These are phyloP conservation scores for Protodeltote pygarga DNA, from an alignment of 2,888 invertebrate species.

Conservation along the genomic window DNA sequence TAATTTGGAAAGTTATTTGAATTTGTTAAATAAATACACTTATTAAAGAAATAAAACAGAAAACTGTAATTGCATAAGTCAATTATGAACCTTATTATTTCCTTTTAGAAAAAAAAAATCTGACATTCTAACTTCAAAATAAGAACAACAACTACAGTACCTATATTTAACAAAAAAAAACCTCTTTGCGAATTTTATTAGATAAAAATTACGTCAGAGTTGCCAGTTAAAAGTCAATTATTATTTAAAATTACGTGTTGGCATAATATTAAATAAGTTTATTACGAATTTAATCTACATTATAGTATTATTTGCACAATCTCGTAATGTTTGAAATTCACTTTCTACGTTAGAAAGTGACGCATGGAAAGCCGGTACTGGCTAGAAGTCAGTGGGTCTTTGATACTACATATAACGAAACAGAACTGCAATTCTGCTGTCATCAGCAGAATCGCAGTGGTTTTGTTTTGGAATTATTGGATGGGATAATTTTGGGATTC, in stretches of 20 bases:
- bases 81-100: no score
- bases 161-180: background rate
- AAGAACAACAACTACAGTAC: no score
- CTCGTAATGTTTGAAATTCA: conserved; percentile 46
- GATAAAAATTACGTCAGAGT: conserved; percentile 10
- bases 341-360: conserved; percentile 51
- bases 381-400: conserved; percentile 9
- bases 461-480: no score
- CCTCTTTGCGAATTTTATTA: no score
- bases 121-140: no score
- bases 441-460: conserved; percentile 9
- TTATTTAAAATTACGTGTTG: conserved; percentile 2
- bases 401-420: conserved; percentile 23
- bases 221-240: conserved; percentile 10
- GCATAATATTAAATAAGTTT: conserved; percentile 7
- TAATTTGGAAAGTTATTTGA: no score
- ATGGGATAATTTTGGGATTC: no score
- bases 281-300: conserved; percentile 26
- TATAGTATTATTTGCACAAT: conserved; percentile 40
- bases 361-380: conserved; percentile 45
- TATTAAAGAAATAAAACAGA: no score
- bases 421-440: conserved; percentile 16
- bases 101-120: no score
- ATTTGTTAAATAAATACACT: no score
- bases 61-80: no score